Evolutionary conservation across 2,113 vertebrate genomes (phyloP).

Genomic region (Myodes glareolus): DNA sequence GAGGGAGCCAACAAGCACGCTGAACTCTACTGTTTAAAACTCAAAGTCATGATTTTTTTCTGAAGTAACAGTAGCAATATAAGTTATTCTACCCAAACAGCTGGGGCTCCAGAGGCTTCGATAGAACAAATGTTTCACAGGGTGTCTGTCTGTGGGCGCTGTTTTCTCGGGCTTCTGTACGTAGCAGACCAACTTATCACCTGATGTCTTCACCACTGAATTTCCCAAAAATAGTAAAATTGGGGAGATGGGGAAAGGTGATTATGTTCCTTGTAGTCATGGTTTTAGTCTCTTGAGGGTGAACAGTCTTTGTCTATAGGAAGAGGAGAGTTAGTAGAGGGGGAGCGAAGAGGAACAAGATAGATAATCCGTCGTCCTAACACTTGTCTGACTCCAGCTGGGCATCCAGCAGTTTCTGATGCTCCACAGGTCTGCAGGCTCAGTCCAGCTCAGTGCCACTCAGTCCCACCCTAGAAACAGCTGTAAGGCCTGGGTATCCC

Average conservation of each 20-base stretch:
- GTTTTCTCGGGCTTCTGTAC: slow-evolving; percentile 21
- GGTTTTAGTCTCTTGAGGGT: background rate
- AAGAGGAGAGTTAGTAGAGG: background rate
- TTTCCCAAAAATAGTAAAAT: background rate
- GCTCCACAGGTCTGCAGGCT: background rate
- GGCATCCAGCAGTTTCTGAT: background rate
- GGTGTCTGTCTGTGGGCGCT: background rate
- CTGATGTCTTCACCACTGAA: background rate
- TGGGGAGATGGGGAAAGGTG: background rate
- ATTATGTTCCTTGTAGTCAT: background rate
- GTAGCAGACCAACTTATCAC: background rate
- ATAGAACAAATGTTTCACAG: background rate
- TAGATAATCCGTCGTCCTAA: background rate
- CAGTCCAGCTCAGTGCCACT: background rate
- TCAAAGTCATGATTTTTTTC: background rate
- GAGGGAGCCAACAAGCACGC: background rate
- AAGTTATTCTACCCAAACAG: background rate
- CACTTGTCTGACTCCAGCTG: background rate
- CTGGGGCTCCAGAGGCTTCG: slow-evolving; percentile 27
- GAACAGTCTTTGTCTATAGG: background rate
- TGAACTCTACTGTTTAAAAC: background rate
- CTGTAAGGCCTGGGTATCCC: background rate
- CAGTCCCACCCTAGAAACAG: background rate
- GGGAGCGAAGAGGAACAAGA: too few species aligned
- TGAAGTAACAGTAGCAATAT: background rate